Percentiles rank a stretch among this genome's conserved stretches.
These are phyloP conservation scores for Siniperca obscura DNA, from an alignment of 2,797 vertebrate species.

Conservation along the genomic window DNA sequence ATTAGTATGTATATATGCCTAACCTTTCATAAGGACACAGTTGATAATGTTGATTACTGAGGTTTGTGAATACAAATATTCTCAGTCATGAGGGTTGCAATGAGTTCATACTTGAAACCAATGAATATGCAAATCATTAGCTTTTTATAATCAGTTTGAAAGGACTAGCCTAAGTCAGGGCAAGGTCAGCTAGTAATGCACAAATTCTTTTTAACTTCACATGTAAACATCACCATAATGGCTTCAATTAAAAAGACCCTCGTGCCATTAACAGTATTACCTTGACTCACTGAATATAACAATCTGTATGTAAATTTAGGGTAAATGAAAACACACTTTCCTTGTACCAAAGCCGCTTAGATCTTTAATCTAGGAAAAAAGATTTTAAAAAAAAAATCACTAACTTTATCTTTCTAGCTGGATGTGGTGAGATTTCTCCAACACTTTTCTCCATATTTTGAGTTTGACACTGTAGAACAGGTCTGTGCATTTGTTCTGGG, in stretches of 20 bases:
- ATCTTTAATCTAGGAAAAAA: background rate
- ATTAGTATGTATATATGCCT: slow-evolving; percentile 17
- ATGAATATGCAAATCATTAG: slow-evolving; percentile 65
- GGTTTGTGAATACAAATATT: slow-evolving; percentile 38
- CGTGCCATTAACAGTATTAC: slow-evolving; percentile 32
- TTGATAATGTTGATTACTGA: slow-evolving; percentile 41
- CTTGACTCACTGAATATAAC: slow-evolving; percentile 28
- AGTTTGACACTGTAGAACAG: slow-evolving; percentile 6
- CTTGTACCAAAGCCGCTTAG: background rate
- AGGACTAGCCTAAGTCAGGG: slow-evolving; percentile 37
- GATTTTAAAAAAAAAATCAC: no score
- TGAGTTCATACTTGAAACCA: slow-evolving; percentile 22
- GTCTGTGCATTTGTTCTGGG: background rate
- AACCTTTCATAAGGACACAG: slow-evolving; percentile 42
- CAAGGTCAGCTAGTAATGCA: slow-evolving; percentile 54
- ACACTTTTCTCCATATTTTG: background rate
- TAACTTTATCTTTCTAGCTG: background rate
- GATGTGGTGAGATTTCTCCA: background rate
- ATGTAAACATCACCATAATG: slow-evolving; percentile 51
- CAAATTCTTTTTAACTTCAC: slow-evolving; percentile 46
- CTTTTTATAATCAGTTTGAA: slow-evolving; percentile 51
- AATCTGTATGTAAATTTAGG: slow-evolving; percentile 39
- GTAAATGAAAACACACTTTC: slow-evolving; percentile 21
- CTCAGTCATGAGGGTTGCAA: slow-evolving; percentile 16
- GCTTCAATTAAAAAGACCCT: slow-evolving; percentile 39